Evolutionary conservation across 2,113 vertebrate genomes (phyloP), one percentile per base, ranked within the genome.

Genomic region (Lepisosteus oculatus): DNA sequence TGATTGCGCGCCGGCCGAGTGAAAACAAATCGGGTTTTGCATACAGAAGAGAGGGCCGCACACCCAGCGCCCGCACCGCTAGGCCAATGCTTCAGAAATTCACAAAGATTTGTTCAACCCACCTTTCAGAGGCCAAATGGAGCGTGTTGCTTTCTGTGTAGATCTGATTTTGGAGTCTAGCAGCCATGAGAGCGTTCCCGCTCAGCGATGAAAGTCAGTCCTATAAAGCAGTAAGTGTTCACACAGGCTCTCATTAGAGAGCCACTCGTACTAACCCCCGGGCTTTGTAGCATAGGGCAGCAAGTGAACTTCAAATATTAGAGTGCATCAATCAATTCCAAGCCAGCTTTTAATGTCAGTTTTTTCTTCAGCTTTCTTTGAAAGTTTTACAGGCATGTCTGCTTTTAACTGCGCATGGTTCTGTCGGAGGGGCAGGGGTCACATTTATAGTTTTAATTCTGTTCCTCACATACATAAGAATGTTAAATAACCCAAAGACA

Each of bases 101-200:
- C 91, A 94, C 85, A 89, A 86, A 85, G 90, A 90, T 89, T 88
- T 91, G 87, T 79, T 89, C 89, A 90, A 89, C 83, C 86, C 83
- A 92, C 87, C 87, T 92, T 92, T 86, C 88, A 84, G 89, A 90
- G 90, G 88, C 90, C 94, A 94, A 94, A 95, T 89, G 75, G 88
- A 94, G 92, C 92, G 92, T 95, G 93, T 93, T 93, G 93, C 94
- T 94, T 93, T 94, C 87, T 92, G 90, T 92, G 95, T 93, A 93
- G 90, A 90, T 93, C 91, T 90, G 88, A 91, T 94, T 93, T 89
- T 75, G 84, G 86, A 92, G 86, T 87, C 87, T 88, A 90, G 92
- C 91, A 84, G 86, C 90, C 90, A 93, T 88, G 84, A 91, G 86
- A 86, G 88, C 88, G 93, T 90, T 88, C 89, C 88, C 82, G 78